Conservation (phyloP, 1,140 invertebrate genomes). For the Nephotettix cincticeps region DNA sequence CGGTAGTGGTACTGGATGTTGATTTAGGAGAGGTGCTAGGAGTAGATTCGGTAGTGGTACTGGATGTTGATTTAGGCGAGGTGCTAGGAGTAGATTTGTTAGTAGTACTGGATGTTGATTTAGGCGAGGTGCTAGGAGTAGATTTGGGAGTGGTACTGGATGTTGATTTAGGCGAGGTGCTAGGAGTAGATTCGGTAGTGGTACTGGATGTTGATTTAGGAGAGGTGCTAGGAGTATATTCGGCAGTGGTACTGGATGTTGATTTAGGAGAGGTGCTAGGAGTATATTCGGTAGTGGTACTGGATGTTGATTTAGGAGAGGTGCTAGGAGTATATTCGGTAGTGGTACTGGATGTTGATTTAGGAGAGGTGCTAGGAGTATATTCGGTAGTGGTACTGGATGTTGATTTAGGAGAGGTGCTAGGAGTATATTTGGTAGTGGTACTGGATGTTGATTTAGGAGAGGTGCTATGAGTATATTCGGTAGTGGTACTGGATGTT, state of each 20-base stretch:
- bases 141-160: not conserved
- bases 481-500: too few relatives aligned
- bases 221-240: not conserved
- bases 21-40: not conserved
- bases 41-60: not conserved
- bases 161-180: not conserved
- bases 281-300: not conserved
- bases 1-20: slow-evolving; percentile 4
- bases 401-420: too few relatives aligned
- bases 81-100: not conserved
- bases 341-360: slow-evolving; percentile 12
- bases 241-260: not conserved
- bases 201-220: not conserved
- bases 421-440: too few relatives aligned
- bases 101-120: not conserved
- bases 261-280: not conserved
- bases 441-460: too few relatives aligned
- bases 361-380: not conserved
- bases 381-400: too few relatives aligned
- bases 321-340: not conserved
- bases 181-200: not conserved
- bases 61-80: not conserved
- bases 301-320: not conserved
- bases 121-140: not conserved
- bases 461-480: too few relatives aligned